Conservation (phyloP, 2,888 invertebrate genomes). For the Nomada flava region DNA sequence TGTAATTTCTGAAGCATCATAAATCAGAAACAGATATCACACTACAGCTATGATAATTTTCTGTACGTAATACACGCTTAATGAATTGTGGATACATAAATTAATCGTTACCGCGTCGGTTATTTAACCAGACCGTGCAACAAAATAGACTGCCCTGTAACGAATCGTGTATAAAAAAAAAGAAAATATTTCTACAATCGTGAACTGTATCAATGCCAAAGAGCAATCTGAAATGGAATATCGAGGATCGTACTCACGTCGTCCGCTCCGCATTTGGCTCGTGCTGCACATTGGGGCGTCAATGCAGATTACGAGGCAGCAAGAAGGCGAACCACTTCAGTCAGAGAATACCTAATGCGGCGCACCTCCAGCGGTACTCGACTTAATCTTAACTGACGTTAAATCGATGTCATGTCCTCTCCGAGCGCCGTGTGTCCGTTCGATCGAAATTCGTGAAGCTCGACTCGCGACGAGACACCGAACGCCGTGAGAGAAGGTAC, state of each 20-base stretch:
- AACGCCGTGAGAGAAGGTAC: not conserved
- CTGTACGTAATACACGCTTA: not conserved
- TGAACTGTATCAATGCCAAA: not conserved
- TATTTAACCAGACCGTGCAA: not conserved
- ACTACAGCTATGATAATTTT: no score
- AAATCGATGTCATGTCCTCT: constrained; percentile 39
- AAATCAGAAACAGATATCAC: no score
- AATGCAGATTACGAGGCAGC: constrained; percentile 46
- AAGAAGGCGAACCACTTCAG: constrained; percentile 47
- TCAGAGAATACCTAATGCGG: constrained; percentile 53
- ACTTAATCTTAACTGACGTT: constrained; percentile 60
- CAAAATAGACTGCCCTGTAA: not conserved
- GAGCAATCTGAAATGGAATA: constrained; percentile 15
- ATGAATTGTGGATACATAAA: no score
- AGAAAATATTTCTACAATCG: not conserved
- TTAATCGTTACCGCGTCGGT: not conserved
- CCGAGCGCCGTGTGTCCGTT: constrained; percentile 25
- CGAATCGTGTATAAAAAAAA: not conserved
- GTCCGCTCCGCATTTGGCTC: constrained; percentile 45
- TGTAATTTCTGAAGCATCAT: no score
- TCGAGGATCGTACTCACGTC: constrained; percentile 9
- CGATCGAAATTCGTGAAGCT: constrained; percentile 7
- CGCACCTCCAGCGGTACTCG: constrained; percentile 44
- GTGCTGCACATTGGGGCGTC: constrained; percentile 46
- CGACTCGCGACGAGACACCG: constrained; percentile 1